These are phyloP conservation scores for Pectinophora gossypiella DNA, from an alignment of 1,140 invertebrate species.

Conservation along the genomic window DNA sequence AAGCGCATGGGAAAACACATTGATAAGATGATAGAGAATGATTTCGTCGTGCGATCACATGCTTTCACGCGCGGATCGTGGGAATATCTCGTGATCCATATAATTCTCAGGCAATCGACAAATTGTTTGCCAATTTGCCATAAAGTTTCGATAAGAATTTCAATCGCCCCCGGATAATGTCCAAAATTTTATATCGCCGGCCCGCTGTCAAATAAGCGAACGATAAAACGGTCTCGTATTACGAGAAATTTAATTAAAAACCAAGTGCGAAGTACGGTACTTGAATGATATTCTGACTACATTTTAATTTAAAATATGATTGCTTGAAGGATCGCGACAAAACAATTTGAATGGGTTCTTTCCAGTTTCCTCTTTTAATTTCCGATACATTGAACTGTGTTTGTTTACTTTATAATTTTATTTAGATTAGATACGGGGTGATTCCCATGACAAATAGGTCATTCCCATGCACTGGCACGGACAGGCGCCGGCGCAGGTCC, in stretches of 20 bases:
- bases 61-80: slow-evolving; percentile 53
- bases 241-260: not conserved
- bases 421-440: too few relatives aligned
- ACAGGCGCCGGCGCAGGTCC: not conserved
- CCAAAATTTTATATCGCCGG: not conserved
- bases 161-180: not conserved
- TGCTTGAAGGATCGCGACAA: too few relatives aligned
- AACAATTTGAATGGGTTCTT: too few relatives aligned
- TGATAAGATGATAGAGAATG: slow-evolving; percentile 48
- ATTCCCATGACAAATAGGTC: not conserved
- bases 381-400: not conserved
- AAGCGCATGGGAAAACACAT: slow-evolving; percentile 47
- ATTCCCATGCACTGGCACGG: not conserved
- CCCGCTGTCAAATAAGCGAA: not conserved
- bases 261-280: not conserved
- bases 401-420: too few relatives aligned
- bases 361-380: too few relatives aligned
- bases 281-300: not conserved
- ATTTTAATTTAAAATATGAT: too few relatives aligned
- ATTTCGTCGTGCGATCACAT: slow-evolving; percentile 45
- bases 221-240: slow-evolving; percentile 3
- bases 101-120: slow-evolving; percentile 31
- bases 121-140: slow-evolving; percentile 20
- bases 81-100: slow-evolving; percentile 48
- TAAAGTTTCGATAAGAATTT: slow-evolving; percentile 29